Conservation (phyloP, 1,140 invertebrate genomes). For the Bombus waltoni region DNA sequence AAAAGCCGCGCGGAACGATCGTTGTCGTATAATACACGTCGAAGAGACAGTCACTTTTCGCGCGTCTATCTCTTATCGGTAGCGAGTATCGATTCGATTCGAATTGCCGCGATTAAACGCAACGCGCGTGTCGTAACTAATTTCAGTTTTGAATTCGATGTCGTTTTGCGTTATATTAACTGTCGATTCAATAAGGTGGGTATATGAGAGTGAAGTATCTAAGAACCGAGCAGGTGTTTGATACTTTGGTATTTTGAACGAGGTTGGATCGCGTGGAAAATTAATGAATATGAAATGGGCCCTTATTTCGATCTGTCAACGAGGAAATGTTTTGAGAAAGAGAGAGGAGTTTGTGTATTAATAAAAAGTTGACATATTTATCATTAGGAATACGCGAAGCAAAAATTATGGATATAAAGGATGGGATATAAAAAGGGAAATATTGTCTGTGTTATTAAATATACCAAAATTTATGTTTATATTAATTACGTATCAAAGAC, state of each 20-base stretch:
- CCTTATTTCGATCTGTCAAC: constrained; percentile 34
- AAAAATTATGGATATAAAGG: not conserved
- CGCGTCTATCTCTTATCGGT: not conserved
- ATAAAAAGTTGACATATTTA: not conserved
- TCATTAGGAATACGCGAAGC: not conserved
- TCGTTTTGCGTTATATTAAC: not conserved
- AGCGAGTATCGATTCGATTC: not conserved
- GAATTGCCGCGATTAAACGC: not conserved
- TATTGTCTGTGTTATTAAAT: too few relatives aligned
- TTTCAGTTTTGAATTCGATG: not conserved
- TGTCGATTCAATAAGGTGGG: not conserved
- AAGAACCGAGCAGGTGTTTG: not conserved
- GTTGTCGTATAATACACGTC: not conserved
- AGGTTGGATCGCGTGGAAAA: not conserved
- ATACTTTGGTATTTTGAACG: not conserved
- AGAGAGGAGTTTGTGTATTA: too few relatives aligned
- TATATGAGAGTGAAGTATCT: not conserved
- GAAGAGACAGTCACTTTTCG: not conserved
- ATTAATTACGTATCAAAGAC: too few relatives aligned
- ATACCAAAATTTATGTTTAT: too few relatives aligned
- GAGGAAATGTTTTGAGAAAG: not conserved
- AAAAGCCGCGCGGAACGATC: not conserved
- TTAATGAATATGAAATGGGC: not conserved
- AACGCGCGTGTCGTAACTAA: not conserved
- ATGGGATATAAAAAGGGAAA: too few relatives aligned